A percentile compares a stretch with the other conserved stretches of the same genome.
These are phyloP conservation scores for Chelmon rostratus DNA, from an alignment of 2,797 vertebrate genomes.

Conservation along the genomic window DNA sequence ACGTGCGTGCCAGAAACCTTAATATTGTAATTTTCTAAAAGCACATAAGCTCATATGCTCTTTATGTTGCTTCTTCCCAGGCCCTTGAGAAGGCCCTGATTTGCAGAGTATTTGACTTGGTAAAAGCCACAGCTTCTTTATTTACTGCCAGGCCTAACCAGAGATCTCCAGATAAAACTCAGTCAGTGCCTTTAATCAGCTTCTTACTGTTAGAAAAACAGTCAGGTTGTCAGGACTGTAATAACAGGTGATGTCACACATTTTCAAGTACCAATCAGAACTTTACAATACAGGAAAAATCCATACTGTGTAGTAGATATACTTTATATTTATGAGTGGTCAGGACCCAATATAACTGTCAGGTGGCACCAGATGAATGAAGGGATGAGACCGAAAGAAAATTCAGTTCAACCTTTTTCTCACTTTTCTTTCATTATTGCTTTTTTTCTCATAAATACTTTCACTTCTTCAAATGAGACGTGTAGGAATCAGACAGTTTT, in stretches of 20 bases:
- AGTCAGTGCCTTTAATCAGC: too few species aligned
- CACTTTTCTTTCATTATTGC: too few species aligned
- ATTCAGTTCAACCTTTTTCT: neutral
- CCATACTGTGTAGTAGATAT: too few species aligned
- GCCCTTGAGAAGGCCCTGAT: neutral
- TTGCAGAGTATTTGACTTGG: slow-evolving; percentile 22
- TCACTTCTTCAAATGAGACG: neutral
- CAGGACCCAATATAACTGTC: neutral
- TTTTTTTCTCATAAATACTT: neutral
- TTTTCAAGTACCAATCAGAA: neutral
- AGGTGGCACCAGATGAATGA: neutral
- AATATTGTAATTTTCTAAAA: neutral
- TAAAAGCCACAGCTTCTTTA: slow-evolving; percentile 30
- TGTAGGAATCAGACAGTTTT: neutral
- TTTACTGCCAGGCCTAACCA: slow-evolving; percentile 1
- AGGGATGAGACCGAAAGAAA: neutral
- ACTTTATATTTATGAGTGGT: neutral
- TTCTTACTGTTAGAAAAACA: neutral
- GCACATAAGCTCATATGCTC: too few species aligned
- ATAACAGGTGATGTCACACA: neutral
- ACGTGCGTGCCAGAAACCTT: neutral
- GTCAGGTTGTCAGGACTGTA: neutral
- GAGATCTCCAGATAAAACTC: slow-evolving; percentile 2
- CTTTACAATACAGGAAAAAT: neutral
- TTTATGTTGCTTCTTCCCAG: neutral